phyloP scores from a whole-genome alignment of 2,888 invertebrate genomes.

The Trichacis sp. region DNA sequence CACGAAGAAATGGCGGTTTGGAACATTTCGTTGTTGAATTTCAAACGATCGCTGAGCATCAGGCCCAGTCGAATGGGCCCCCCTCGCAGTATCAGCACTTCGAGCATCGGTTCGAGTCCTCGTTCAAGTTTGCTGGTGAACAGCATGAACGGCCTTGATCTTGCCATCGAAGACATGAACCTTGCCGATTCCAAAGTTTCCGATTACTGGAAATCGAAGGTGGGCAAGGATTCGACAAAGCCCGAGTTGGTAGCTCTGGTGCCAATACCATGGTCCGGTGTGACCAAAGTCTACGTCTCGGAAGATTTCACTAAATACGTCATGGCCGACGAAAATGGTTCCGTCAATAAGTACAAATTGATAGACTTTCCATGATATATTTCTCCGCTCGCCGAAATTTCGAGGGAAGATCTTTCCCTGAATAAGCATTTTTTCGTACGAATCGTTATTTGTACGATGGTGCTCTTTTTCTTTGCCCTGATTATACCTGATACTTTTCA shows the following conservation, averaged over 20 bases:
- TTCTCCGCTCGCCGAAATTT: neutral
- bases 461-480: no score
- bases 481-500: no score
- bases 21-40: slow-evolving; percentile 52
- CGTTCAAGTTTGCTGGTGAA: slow-evolving; percentile 39
- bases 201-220: slow-evolving; percentile 55
- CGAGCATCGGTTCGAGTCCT: slow-evolving; percentile 41
- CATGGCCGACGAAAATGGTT: slow-evolving; percentile 61
- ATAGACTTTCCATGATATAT: slow-evolving; percentile 12
- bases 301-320: slow-evolving; percentile 62
- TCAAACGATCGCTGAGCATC: slow-evolving; percentile 35
- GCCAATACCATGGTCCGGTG: slow-evolving; percentile 55
- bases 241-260: slow-evolving; percentile 56
- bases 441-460: no score
- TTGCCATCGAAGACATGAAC: slow-evolving; percentile 7
- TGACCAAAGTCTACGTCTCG: slow-evolving; percentile 59
- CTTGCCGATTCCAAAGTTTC: neutral
- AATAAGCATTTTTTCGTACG: no score
- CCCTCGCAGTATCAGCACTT: slow-evolving; percentile 49
- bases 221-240: slow-evolving; percentile 47
- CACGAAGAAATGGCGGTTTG: slow-evolving; percentile 63
- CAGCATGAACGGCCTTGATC: slow-evolving; percentile 33
- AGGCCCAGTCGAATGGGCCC: slow-evolving; percentile 53
- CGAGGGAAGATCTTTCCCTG: no score
- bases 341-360: slow-evolving; percentile 46